Base-by-base conservation (phyloP, 1,140 invertebrate species). In the Panonychus citri region DNA sequence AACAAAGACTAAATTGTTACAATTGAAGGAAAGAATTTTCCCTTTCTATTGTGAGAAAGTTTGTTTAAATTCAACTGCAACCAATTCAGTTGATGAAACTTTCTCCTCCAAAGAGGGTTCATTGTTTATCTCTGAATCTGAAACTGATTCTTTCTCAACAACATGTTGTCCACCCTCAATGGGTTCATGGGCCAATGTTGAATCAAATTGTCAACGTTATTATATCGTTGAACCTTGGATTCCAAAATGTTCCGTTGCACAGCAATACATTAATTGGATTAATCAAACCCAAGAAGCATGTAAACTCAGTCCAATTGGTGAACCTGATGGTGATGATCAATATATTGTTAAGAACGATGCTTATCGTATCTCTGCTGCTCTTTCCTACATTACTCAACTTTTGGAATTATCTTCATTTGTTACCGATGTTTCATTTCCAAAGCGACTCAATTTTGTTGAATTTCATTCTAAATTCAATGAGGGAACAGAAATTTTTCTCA, bases 331-430 rank as follows among this genome's bases (percentile, higher is more conserved):
- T 19, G 17, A 12, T 10, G 34, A 53, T 19, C 3, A n/a, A 19
- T 34, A 28, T 15, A 34, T 34, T 34, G 5, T 5, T 34, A 12
- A 34, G 12, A 46, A 46, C 19, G 75, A 77, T 48, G 79, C 78
- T 13, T 80, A 80, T 65, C 78, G 77, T 56, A 82, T 85, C 52
- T 77, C 76, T 65, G 82, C 82, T 39, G 84, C 80, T 49, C 73
- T 88, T 30, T 79, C 79, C 50, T 84, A 85, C 66, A 78, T 79
- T 19, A 79, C 82, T 55, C 85, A 90, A 72, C 70, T 88, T 58
- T 75, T 82, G n/a, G 78, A 79, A 65, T 73, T 85, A 60, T 68
- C 86, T 54, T 79, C 83, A 30, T 82, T 78, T 70, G 81, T 81
- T 65, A 71, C 87, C 40, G 80, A 85, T 69, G 73, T 82, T 50